A percentile compares a stretch with the other conserved stretches of the same genome.
Evolutionary conservation across 2,113 vertebrate genomes (phyloP).

Genomic region (Muntiacus muntjak): DNA sequence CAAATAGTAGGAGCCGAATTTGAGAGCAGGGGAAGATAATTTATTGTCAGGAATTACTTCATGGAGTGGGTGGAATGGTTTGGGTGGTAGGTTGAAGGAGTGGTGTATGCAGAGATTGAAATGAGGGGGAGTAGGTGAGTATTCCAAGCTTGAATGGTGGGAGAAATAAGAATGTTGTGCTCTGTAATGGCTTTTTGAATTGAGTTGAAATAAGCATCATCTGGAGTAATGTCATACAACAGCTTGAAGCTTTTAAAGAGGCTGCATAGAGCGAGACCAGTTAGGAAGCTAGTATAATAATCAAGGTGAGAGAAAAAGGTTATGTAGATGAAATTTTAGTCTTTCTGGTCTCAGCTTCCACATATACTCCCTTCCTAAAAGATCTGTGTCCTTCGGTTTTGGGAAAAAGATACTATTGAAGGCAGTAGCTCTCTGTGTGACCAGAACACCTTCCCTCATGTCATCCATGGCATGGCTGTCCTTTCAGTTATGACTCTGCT

Average conservation of each 20-base stretch:
- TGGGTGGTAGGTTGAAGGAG: not conserved
- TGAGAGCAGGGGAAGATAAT: not conserved
- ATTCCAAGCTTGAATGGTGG: not conserved
- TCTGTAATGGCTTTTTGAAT: slow-evolving; percentile 30
- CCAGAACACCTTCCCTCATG: not conserved
- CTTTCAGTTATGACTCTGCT: not conserved
- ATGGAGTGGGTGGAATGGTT: not conserved
- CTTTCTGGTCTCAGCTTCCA: not conserved
- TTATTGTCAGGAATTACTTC: not conserved
- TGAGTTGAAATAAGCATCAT: slow-evolving; percentile 25
- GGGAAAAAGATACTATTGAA: not conserved
- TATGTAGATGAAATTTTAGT: not conserved
- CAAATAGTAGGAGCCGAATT: not conserved
- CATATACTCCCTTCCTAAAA: not conserved
- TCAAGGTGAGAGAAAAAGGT: not conserved
- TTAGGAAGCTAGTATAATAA: not conserved
- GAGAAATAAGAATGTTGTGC: not conserved
- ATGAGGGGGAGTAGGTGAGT: not conserved
- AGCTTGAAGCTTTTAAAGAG: slow-evolving; percentile 8
- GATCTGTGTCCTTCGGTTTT: not conserved
- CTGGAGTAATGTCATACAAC: not conserved
- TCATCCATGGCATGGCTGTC: not conserved
- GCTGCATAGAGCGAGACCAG: not conserved
- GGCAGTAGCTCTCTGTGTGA: not conserved
- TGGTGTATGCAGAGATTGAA: not conserved